These are phyloP conservation scores for Orthosia gothica DNA, from an alignment of 2,888 invertebrate genomes.

Conservation along the genomic window DNA sequence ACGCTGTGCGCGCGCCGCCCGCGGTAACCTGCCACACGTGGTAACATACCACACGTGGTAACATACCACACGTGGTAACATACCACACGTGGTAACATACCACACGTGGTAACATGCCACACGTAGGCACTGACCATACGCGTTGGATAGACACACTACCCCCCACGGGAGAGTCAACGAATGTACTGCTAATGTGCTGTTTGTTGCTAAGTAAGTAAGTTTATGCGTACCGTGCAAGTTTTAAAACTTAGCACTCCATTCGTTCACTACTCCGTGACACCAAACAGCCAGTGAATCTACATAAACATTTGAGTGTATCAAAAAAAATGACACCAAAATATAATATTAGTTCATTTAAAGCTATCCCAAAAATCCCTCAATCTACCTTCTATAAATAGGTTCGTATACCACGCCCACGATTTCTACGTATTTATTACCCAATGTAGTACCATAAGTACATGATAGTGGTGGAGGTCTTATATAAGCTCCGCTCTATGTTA, in stretches of 20 bases:
- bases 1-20: slow-evolving; percentile 82
- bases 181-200: slow-evolving; percentile 30
- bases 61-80: slow-evolving; percentile 56
- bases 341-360: slow-evolving; percentile 38
- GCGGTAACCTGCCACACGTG: slow-evolving; percentile 60
- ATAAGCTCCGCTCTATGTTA: slow-evolving; percentile 51
- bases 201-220: slow-evolving; percentile 14
- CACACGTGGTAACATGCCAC: background rate
- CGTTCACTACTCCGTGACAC: slow-evolving; percentile 40
- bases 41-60: too few species aligned
- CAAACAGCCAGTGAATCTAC: slow-evolving; percentile 56
- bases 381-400: slow-evolving; percentile 42
- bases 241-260: slow-evolving; percentile 30
- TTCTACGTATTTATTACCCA: slow-evolving; percentile 58
- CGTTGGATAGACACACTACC: slow-evolving; percentile 29
- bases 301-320: slow-evolving; percentile 43
- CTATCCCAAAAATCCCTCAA: slow-evolving; percentile 53
- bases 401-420: slow-evolving; percentile 40
- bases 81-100: background rate
- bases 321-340: slow-evolving; percentile 39
- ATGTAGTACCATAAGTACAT: slow-evolving; percentile 49
- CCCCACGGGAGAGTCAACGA: slow-evolving; percentile 25
- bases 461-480: slow-evolving; percentile 33
- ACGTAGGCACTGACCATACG: slow-evolving; percentile 29
- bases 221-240: slow-evolving; percentile 30